Evolutionary conservation across 2,797 vertebrate species (phyloP).

Genomic region (Glyptemys insculpta): DNA sequence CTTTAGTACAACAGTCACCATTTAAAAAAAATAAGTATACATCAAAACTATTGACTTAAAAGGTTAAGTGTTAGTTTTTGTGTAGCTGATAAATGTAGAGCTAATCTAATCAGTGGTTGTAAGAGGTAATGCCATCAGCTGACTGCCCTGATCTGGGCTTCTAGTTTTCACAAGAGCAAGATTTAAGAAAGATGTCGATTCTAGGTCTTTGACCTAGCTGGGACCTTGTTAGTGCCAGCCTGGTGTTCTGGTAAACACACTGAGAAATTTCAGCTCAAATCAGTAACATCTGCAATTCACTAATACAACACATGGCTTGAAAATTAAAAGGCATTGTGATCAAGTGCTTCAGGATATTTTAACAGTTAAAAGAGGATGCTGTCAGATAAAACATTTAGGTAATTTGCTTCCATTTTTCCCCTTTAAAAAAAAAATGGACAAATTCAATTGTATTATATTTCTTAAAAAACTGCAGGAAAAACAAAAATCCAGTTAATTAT

Average conservation of each 20-base stretch:
- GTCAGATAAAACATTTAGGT: slow-evolving; percentile 81
- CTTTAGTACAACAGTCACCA: slow-evolving; percentile 41
- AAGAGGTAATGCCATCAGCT: slow-evolving; percentile 72
- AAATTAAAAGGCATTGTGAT: slow-evolving; percentile 85
- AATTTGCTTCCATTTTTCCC: slow-evolving; percentile 73
- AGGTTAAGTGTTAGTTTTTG: slow-evolving; percentile 83
- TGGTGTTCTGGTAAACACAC: slow-evolving; percentile 79
- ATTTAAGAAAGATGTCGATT: slow-evolving; percentile 84
- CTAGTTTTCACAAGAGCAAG: slow-evolving; percentile 77
- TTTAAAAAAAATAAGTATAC: slow-evolving; percentile 72
- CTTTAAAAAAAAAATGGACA: slow-evolving; percentile 77
- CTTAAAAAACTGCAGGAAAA: slow-evolving; percentile 90
- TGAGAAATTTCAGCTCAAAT: slow-evolving; percentile 81
- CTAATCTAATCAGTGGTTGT: slow-evolving; percentile 83
- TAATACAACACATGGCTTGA: slow-evolving; percentile 82
- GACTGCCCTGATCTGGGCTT: slow-evolving; percentile 78
- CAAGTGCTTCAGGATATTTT: slow-evolving; percentile 85
- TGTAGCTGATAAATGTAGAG: slow-evolving; percentile 81
- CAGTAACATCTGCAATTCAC: slow-evolving; percentile 84
- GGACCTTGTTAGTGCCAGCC: slow-evolving; percentile 78
- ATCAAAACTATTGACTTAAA: slow-evolving; percentile 78
- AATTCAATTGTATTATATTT: slow-evolving; percentile 94
- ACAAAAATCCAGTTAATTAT: slow-evolving; percentile 87
- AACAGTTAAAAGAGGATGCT: slow-evolving; percentile 83
- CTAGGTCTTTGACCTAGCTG: slow-evolving; percentile 81